Conservation (phyloP, 2,888 invertebrate species). For the Kuschelorhynchus macadamiae region DNA sequence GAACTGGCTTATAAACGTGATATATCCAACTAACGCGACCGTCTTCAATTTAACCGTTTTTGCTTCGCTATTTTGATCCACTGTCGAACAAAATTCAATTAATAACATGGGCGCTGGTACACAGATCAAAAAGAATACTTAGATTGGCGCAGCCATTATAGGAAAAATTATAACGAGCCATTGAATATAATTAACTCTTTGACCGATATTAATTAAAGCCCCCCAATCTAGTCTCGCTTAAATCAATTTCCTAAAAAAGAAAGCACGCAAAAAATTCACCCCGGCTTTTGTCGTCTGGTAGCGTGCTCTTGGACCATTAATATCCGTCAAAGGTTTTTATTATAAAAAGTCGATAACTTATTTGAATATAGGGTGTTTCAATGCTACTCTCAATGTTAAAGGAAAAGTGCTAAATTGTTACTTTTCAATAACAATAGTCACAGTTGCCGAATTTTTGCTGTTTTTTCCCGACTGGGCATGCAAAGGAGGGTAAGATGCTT, state of each 20-base stretch:
- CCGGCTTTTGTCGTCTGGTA: constrained; percentile 37
- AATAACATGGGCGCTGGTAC: no score
- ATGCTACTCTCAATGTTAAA: neutral
- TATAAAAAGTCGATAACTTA: constrained; percentile 41
- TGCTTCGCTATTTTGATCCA: no score
- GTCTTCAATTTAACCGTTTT: no score
- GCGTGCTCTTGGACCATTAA: constrained; percentile 44
- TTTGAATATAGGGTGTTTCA: constrained; percentile 17
- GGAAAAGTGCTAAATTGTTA: no score
- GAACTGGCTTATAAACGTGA: no score
- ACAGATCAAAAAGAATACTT: no score
- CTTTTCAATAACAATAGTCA: no score
- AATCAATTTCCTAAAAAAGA: constrained; percentile 31
- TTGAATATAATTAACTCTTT: constrained; percentile 13
- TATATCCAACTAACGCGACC: no score
- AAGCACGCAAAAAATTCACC: constrained; percentile 32
- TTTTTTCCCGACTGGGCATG: no score
- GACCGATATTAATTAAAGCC: constrained; percentile 28
- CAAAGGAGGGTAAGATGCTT: no score
- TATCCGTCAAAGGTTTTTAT: constrained; percentile 39
- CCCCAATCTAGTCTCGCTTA: constrained; percentile 12
- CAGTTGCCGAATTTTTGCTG: no score
- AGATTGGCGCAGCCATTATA: neutral
- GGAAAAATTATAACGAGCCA: neutral
- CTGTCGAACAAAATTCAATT: no score